Evolutionary conservation across 2,888 invertebrate species (phyloP), one percentile per base, ranked within the genome.

Genomic region (Cheilosia variabilis): DNA sequence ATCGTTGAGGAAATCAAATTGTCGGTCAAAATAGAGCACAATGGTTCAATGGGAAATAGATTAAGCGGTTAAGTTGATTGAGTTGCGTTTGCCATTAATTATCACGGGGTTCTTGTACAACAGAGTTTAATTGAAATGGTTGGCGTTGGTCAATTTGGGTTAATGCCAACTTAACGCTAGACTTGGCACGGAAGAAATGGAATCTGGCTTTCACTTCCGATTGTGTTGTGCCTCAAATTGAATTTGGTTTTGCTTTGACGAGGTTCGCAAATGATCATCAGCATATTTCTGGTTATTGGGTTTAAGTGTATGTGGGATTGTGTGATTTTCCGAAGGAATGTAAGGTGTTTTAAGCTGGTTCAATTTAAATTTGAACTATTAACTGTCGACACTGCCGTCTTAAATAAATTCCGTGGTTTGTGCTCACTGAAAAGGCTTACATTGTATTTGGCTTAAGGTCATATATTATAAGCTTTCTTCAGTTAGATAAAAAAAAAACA

Each of bases 111-210:
- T 22, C 24, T 43, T 43, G 27, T 43, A n/a, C 60, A 60, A 27
- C 9, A 5, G 43, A 60, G n/a, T 60, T 60, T 60, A 43, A 60
- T 60, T 60, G 43, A 43, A 43, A n/a, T 60, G 60, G 60, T 45
- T 43, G n/a, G 4, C 4, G 24, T 43, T 10, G 22, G 52, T 24
- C 45, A 47, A 52, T 24, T 15, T 15, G 15, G 6, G 24, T 15
- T 43, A 24, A 43, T 43, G 24, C 22, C 24, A 60, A 41, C 37
- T 24, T n/a, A 37, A n/a, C 7, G 15, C 24, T 37, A 19, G 2
- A 60, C 19, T 63, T 27, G 27, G 13, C 10, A 47, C 13, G 31
- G n/a, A 47, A 9, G 5, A n/a, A 1, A n/a, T 6, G 9, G 2
- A 15, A n/a, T 47, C 7, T n/a, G 17, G 15, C 15, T n/a, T 47